Evolutionary conservation across 1,140 invertebrate species (phyloP).

Genomic region (Pseudobourletiella spinata): DNA sequence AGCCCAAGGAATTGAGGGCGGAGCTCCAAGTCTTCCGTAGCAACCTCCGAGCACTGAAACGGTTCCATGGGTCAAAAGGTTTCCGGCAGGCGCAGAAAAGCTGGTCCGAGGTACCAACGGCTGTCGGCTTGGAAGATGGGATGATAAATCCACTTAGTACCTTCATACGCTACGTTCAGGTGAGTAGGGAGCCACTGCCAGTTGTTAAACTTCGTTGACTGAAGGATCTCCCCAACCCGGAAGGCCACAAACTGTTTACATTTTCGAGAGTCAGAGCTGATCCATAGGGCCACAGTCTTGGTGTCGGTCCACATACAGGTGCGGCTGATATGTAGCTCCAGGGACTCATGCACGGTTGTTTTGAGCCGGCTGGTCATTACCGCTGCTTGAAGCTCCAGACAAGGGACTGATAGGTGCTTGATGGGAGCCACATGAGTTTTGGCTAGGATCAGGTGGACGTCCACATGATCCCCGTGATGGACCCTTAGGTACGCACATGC

Average conservation of each 20-base stretch:
- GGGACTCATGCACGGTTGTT: neutral
- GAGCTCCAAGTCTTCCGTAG: neutral
- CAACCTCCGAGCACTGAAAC: neutral
- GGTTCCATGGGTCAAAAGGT: slow-evolving; percentile 6
- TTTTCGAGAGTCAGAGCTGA: slow-evolving; percentile 7
- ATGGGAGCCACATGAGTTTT: slow-evolving; percentile 35
- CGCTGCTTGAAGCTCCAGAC: no score
- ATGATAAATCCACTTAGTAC: neutral
- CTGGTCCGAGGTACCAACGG: slow-evolving; percentile 20
- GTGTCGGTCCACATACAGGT: slow-evolving; percentile 27
- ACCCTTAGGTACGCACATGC: neutral
- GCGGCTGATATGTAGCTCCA: neutral
- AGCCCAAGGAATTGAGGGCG: neutral
- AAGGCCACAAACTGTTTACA: slow-evolving; percentile 30
- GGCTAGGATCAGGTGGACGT: neutral
- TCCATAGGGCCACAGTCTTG: slow-evolving; percentile 28
- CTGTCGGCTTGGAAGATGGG: neutral
- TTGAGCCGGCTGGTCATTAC: slow-evolving; percentile 41
- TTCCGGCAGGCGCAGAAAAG: slow-evolving; percentile 4
- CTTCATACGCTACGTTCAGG: slow-evolving; percentile 30
- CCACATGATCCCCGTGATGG: neutral
- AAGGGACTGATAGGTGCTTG: slow-evolving; percentile 39
- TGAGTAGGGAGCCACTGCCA: slow-evolving; percentile 32
- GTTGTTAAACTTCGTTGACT: neutral
- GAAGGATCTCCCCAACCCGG: slow-evolving; percentile 34